Evolutionary conservation across 2,888 invertebrate genomes (phyloP).

Genomic region (Auanema sp.): DNA sequence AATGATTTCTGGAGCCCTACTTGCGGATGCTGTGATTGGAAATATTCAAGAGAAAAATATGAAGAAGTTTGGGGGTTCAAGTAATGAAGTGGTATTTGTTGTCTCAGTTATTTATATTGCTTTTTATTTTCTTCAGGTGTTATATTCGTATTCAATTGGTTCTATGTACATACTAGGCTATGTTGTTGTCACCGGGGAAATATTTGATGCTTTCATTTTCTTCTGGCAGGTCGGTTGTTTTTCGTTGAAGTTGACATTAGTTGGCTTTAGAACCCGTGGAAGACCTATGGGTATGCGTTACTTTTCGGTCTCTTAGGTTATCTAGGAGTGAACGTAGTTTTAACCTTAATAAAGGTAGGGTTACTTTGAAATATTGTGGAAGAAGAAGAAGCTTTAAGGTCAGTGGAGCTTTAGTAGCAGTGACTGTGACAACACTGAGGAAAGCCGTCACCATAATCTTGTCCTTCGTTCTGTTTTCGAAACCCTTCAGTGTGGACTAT

Average conservation of each 20-base stretch:
- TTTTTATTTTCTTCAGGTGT: constrained; percentile 66
- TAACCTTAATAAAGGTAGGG: constrained; percentile 81
- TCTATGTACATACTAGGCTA: constrained; percentile 79
- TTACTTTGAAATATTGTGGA: constrained; percentile 73
- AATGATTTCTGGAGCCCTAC: constrained; percentile 75
- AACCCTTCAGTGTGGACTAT: constrained; percentile 90
- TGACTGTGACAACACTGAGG: constrained; percentile 72
- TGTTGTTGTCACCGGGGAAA: constrained; percentile 76
- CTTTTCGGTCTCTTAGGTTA: constrained; percentile 87
- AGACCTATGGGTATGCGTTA: constrained; percentile 82
- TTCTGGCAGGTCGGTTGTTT: constrained; percentile 74
- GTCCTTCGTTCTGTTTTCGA: constrained; percentile 89
- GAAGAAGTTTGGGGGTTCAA: constrained; percentile 80
- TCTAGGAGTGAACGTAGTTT: constrained; percentile 87
- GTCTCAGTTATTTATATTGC: constrained; percentile 2
- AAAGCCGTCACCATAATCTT: constrained; percentile 83
- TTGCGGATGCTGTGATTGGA: constrained; percentile 92
- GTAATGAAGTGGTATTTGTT: constrained; percentile 78
- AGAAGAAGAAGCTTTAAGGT: constrained; percentile 18
- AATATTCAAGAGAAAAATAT: constrained; percentile 95
- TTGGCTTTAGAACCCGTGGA: constrained; percentile 68
- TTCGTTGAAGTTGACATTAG: not conserved
- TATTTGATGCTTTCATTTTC: constrained; percentile 77
- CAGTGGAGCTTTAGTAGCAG: constrained; percentile 87
- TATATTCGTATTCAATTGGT: constrained; percentile 88